Conservation (phyloP, 2,797 vertebrate genomes). For the Gobio occitaniae region DNA sequence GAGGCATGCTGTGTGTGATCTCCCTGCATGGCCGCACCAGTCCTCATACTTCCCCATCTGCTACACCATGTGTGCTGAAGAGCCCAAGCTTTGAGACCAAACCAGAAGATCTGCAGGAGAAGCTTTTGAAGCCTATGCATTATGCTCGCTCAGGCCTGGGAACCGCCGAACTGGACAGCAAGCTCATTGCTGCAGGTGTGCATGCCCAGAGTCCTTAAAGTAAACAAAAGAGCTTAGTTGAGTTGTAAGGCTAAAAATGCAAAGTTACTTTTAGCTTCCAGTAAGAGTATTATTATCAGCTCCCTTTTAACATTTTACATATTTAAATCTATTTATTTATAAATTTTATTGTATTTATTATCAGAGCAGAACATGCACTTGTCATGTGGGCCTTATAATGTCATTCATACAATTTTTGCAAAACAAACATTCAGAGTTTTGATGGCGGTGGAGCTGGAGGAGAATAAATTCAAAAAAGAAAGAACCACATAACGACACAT, state of each 20-base stretch:
- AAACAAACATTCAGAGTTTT: not conserved
- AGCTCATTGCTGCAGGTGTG: conserved; percentile 91
- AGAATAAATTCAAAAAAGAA: not conserved
- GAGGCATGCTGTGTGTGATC: conserved; percentile 92
- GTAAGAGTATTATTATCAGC: not conserved
- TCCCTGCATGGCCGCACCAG: conserved; percentile 93
- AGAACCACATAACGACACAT: not conserved
- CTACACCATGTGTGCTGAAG: conserved; percentile 92
- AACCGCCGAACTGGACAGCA: conserved; percentile 86
- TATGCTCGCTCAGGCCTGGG: conserved; percentile 95
- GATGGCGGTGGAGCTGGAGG: not conserved
- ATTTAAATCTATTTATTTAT: not conserved
- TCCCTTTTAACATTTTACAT: not conserved
- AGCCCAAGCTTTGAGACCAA: conserved; percentile 94
- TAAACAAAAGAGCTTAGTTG: not conserved
- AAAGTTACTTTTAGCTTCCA: not conserved
- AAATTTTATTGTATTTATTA: not conserved
- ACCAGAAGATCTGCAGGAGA: conserved; percentile 82
- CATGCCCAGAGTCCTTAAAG: not conserved
- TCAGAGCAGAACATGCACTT: not conserved
- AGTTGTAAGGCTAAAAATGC: not conserved
- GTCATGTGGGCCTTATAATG: not conserved
- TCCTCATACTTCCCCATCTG: conserved; percentile 91
- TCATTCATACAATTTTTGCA: not conserved
- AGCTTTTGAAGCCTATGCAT: conserved; percentile 93